Conservation (phyloP, 2,113 vertebrate genomes). For the Nothocercus julius region DNA sequence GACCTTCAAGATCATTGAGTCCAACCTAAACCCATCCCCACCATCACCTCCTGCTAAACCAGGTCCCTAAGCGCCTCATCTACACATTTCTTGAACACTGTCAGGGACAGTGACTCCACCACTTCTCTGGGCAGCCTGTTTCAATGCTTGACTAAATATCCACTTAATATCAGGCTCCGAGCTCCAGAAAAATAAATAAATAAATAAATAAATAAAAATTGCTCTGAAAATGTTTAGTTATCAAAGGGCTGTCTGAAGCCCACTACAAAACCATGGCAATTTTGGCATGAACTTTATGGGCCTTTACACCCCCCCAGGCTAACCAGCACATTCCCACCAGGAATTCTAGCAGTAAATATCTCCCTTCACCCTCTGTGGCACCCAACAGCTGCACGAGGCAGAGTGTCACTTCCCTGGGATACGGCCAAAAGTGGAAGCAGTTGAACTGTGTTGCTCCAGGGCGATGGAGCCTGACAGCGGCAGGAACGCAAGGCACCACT, state of each 20-base stretch:
- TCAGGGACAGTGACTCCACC: too few species aligned
- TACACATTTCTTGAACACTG: too few species aligned
- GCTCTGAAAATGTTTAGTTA: neutral
- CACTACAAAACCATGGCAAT: fast-evolving
- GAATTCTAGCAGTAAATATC: neutral
- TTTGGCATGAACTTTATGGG: neutral
- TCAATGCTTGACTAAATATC: neutral
- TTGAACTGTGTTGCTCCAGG: too few species aligned
- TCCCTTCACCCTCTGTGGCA: neutral
- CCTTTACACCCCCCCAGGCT: neutral
- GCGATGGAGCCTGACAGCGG: neutral
- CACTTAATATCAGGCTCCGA: neutral
- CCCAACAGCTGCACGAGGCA: neutral
- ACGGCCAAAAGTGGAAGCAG: neutral
- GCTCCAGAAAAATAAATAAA: neutral
- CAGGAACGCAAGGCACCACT: neutral
- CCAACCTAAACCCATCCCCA: too few species aligned
- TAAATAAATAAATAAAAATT: neutral
- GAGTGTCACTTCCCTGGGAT: neutral
- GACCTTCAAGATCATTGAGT: too few species aligned
- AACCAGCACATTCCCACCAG: fast-evolving
- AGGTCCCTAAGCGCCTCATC: too few species aligned
- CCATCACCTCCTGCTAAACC: too few species aligned
- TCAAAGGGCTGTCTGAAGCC: neutral
- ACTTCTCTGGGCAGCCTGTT: too few species aligned